Base-by-base conservation (phyloP, 2,888 invertebrate species). In the Megastigmus dorsalis region DNA sequence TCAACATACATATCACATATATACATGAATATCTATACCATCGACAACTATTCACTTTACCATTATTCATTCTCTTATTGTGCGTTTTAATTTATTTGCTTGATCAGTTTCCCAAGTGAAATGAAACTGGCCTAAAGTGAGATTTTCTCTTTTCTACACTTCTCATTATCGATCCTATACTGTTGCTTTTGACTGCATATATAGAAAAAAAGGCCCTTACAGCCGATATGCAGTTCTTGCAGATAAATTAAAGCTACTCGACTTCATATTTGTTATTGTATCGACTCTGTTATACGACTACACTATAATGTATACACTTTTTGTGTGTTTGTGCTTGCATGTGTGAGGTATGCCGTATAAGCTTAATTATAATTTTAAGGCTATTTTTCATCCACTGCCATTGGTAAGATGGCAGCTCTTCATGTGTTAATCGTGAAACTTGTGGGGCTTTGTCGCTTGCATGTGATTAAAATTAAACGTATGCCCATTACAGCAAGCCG, bases 401-500 rank as follows among this genome's bases (percentile, higher is more conserved):
- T 82, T 82, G 86, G 86, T 87, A 80, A 87, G 86, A 81, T 82
- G 85, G 77, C 80, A 81, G 82, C 52, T 36, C 62, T 41, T 28
- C 20, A 63, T 63, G 38, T 36, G 5, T 36, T 52, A n/a, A n/a
- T 28, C 28, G 10, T 23, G 23, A 26, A 26, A 26, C 1, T 26
- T n/a, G n/a, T n/a, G n/a, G n/a, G n/a, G n/a, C n/a, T n/a, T 18
- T 52, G 23, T 65, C 9, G 4, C 45, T 15, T 50, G 62, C 43
- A 36, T 28, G 41, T 52, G 15, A 60, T 70, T 15, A n/a, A 54
- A 71, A 52, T 63, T 52, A 66, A 74, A 80, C 83, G 82, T 82
- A 23, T 33, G 4, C 10, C 83, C 86, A 84, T 90, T 92, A 80
- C 91, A 97, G 97, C 96, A 96, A 95, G 97, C 97, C 85, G 95